Percentiles rank a stretch among this genome's conserved stretches.
phyloP scores from a whole-genome alignment of 2,113 vertebrate genomes.

The Manacus vitellinus region DNA sequence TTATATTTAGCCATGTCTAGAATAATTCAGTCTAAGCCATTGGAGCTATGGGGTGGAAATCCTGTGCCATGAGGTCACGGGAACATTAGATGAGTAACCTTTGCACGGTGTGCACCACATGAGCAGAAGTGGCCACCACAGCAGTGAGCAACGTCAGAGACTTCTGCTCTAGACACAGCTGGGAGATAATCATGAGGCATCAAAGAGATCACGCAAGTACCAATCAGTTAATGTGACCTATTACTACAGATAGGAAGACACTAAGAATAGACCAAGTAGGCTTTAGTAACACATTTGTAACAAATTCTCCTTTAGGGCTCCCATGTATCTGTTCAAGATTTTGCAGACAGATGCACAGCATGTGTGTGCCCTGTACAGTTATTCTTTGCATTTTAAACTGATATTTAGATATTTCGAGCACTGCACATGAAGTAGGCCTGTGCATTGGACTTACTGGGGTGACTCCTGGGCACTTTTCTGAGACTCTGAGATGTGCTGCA shows the following conservation, averaged over 20 bases:
- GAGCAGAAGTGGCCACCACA: background rate
- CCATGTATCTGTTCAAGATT: background rate
- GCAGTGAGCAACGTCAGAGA: background rate
- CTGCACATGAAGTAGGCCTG: background rate
- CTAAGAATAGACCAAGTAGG: background rate
- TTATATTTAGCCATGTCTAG: background rate
- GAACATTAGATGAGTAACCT: background rate
- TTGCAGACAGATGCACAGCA: background rate
- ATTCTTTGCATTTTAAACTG: background rate
- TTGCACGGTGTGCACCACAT: fast-evolving
- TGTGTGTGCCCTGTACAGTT: background rate
- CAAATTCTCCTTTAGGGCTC: background rate
- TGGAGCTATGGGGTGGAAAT: background rate
- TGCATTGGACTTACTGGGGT: background rate
- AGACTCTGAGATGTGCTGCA: background rate
- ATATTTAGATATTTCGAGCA: background rate
- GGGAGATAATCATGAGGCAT: background rate
- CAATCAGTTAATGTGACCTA: background rate
- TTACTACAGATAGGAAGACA: background rate
- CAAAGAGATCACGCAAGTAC: background rate
- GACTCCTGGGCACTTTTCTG: background rate
- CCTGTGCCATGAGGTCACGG: background rate
- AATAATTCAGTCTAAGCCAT: background rate
- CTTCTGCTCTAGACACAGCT: background rate
- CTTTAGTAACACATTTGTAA: background rate